These are phyloP conservation scores for Coelopa pilipes DNA, from an alignment of 2,888 invertebrate genomes.

Conservation along the genomic window DNA sequence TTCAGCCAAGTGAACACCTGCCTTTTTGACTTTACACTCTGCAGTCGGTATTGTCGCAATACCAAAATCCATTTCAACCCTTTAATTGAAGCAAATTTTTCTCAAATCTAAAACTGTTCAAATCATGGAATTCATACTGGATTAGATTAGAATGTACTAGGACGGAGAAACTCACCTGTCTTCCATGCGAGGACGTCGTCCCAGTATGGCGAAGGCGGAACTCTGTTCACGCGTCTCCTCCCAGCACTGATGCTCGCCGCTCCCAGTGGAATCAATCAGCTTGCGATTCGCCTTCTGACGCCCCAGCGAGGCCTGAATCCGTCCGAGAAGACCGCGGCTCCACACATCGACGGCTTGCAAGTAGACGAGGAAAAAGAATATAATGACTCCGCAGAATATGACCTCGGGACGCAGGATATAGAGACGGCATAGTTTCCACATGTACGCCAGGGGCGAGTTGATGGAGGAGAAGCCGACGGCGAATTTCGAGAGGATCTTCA, in stretches of 20 bases:
- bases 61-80: neutral
- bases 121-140: too few species aligned
- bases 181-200: constrained; percentile 91
- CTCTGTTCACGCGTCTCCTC: constrained; percentile 79
- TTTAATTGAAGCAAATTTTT: neutral
- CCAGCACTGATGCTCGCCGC: constrained; percentile 75
- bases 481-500: constrained; percentile 85
- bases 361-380: constrained; percentile 81
- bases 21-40: too few species aligned
- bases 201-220: constrained; percentile 91
- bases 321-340: constrained; percentile 78
- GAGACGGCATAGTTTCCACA: constrained; percentile 82
- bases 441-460: constrained; percentile 79
- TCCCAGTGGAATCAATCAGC: constrained; percentile 50
- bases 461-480: constrained; percentile 80
- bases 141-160: too few species aligned
- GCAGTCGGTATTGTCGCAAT: neutral
- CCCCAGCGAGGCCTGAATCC: constrained; percentile 63
- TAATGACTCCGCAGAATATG: constrained; percentile 75
- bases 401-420: constrained; percentile 86
- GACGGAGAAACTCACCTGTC: constrained; percentile 71
- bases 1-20: too few species aligned
- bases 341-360: constrained; percentile 85
- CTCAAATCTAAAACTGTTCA: neutral
- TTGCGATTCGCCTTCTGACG: constrained; percentile 58